Evolutionary conservation across 1,140 invertebrate genomes (phyloP), one percentile per base, ranked within the genome.

Genomic region (Drosophila miranda): DNA sequence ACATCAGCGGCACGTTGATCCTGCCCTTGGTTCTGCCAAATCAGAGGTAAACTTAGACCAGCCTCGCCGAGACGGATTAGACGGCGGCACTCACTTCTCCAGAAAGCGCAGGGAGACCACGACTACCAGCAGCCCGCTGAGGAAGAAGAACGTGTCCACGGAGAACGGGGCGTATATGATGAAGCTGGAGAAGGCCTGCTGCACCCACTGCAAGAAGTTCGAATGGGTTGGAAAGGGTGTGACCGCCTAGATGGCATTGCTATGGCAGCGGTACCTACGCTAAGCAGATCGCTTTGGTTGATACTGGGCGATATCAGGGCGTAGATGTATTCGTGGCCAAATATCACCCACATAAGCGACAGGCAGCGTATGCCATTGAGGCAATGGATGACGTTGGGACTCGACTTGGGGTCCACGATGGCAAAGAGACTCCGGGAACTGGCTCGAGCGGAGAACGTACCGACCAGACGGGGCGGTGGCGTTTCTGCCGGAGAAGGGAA

Each of bases 1-100:
- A 88, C 83, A 88, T 88, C n/a, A 88, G 11, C 0, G 83, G 68
- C 0, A 83, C 60, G 43, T 88, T 88, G 2, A 87, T 16, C n/a
- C 55, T 82, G 9, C 83, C 83, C 13, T 67, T 76, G 2, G 42
- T 21, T 61, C 72, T 88, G 38, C 41, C 30, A 8, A 43, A 11
- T 8, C 2, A 13, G 9, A 19, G 0, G 2, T 9, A 19, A 2
- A 7, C 11, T 19, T 5, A n/a, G 1, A 0, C 1, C 1, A 42
- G 6, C 6, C 0, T 1, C 0, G 0, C 0, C 0, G 1, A 48
- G 16, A 8, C 2, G 0, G 21, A 14, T 16, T 6, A 11, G 4
- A 1, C 0, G 5, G 11, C 0, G 4, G 5, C 11, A 66, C 55
- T 75, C 63, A 82, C 83, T 63, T 83, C 1, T 88, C 68, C 45